Evolutionary conservation across 2,888 invertebrate species (phyloP).

Genomic region (Andrena haemorrhoa): DNA sequence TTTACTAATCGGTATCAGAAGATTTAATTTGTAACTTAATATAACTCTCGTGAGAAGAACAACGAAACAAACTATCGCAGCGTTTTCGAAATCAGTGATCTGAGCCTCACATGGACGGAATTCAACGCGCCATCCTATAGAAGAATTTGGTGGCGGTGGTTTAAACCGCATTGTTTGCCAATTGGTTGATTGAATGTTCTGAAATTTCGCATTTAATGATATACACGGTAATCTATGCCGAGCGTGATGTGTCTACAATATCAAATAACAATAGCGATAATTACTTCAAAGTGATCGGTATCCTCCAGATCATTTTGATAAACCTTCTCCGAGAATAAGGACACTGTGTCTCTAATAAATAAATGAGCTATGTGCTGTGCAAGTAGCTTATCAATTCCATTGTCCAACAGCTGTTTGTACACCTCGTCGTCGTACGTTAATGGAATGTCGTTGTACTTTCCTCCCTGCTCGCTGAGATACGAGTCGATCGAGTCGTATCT

Average conservation of each 20-base stretch:
- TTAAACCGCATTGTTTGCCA: slow-evolving; percentile 99
- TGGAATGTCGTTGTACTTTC: slow-evolving; percentile 97
- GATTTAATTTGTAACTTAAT: slow-evolving; percentile 97
- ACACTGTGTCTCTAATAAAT: slow-evolving; percentile 98
- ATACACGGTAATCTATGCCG: slow-evolving; percentile 9
- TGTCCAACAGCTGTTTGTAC: slow-evolving; percentile 92
- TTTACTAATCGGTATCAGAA: slow-evolving; percentile 99
- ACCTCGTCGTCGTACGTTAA: slow-evolving; percentile 94
- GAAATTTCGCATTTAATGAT: slow-evolving; percentile 68
- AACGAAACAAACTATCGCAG: slow-evolving; percentile 98
- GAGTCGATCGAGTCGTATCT: slow-evolving; percentile 99
- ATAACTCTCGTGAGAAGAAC: slow-evolving; percentile 98
- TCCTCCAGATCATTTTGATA: slow-evolving; percentile 97
- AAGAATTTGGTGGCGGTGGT: slow-evolving; percentile 97
- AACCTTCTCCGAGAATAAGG: slow-evolving; percentile 97
- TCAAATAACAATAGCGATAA: slow-evolving; percentile 22
- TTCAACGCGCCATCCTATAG: slow-evolving; percentile 99
- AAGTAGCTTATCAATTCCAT: slow-evolving; percentile 96
- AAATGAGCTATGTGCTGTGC: slow-evolving; percentile 99
- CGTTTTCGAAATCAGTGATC: slow-evolving; percentile 99
- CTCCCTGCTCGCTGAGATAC: slow-evolving; percentile 95
- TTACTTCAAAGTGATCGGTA: slow-evolving; percentile 99
- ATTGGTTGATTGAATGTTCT: slow-evolving; percentile 99
- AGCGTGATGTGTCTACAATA: background rate
- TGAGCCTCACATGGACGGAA: slow-evolving; percentile 99